Evolutionary conservation across 53 echinoderm and acorn worm genomes (phyloP).

Genomic region (Actinopyga echinites): DNA sequence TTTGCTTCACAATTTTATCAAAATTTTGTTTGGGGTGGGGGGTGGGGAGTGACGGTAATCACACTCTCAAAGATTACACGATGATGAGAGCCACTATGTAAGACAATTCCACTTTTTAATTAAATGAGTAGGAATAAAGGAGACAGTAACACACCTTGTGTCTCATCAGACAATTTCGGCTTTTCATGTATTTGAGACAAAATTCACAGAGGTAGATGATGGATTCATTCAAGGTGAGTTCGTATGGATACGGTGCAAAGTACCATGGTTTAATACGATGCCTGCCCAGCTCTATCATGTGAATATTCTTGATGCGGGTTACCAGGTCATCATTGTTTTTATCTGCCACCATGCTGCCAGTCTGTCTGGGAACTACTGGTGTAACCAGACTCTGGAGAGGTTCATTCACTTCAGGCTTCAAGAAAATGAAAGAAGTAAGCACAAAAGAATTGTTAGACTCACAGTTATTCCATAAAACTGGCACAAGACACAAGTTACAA

Average conservation of each 20-base stretch:
- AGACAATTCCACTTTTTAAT: neutral
- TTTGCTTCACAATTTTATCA: too few species aligned
- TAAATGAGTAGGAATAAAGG: neutral
- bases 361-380: constrained; percentile 70
- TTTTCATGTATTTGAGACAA: constrained; percentile 95
- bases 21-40: too few species aligned
- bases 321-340: constrained; percentile 94
- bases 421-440: too few species aligned
- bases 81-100: too few species aligned
- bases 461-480: too few species aligned
- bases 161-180: constrained; percentile 81
- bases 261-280: constrained; percentile 94
- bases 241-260: constrained; percentile 92
- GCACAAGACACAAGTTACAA: too few species aligned
- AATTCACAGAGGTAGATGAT: constrained; percentile 98
- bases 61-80: too few species aligned
- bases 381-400: constrained; percentile 44
- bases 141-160: constrained; percentile 69
- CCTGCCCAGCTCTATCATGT: constrained; percentile 87
- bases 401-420: constrained; percentile 33
- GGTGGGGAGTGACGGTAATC: too few species aligned
- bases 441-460: too few species aligned
- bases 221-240: constrained; percentile 72
- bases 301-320: constrained; percentile 90
- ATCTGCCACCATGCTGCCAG: constrained; percentile 88